These are phyloP conservation scores for Platalea minor DNA, from an alignment of 2,797 vertebrate genomes.

Conservation along the genomic window DNA sequence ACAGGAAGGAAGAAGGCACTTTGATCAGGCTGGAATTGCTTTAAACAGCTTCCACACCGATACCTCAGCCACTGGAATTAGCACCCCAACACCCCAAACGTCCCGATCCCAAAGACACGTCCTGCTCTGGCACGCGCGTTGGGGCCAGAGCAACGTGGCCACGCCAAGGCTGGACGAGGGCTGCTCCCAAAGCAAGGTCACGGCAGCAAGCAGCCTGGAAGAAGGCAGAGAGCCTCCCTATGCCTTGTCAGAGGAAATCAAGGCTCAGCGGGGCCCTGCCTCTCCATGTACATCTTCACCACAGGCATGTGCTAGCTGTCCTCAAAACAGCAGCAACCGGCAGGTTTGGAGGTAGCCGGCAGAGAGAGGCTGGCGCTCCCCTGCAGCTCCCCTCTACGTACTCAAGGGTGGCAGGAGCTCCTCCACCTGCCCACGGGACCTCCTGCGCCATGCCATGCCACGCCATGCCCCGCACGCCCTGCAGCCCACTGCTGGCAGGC, in stretches of 20 bases:
- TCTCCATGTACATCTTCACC: not conserved
- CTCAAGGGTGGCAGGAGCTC: not conserved
- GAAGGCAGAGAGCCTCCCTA: not conserved
- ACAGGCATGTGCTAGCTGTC: not conserved
- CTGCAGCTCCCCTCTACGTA: not conserved
- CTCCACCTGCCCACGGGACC: not conserved
- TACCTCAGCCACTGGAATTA: constrained; percentile 66
- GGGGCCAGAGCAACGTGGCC: fast-evolving
- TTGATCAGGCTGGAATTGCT: constrained; percentile 60
- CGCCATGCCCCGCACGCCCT: no score
- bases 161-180: fast-evolving
- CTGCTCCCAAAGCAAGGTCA: not conserved
- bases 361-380: not conserved
- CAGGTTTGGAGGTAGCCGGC: not conserved
- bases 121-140: constrained; percentile 20
- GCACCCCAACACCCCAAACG: constrained; percentile 21
- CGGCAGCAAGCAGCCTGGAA: not conserved
- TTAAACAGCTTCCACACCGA: not conserved
- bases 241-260: not conserved
- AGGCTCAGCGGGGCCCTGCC: not conserved
- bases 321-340: not conserved
- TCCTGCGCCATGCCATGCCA: not conserved
- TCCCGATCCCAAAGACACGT: constrained; percentile 21
- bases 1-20: constrained; percentile 75
- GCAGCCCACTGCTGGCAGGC: not conserved